These are phyloP conservation scores for Pheucticus melanocephalus DNA, from an alignment of 2,113 vertebrate genomes.

Conservation along the genomic window DNA sequence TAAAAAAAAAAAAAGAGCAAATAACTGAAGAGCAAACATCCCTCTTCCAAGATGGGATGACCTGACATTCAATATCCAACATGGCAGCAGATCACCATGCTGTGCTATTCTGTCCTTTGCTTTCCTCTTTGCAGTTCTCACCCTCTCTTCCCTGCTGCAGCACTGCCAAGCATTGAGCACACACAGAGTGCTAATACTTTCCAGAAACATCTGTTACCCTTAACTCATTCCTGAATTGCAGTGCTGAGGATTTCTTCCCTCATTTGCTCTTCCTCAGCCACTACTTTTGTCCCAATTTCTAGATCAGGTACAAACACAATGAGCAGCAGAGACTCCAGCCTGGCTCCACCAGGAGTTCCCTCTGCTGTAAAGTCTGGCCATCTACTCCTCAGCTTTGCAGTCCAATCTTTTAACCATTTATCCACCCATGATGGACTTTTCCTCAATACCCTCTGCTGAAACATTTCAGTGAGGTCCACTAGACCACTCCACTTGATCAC, in stretches of 20 bases:
- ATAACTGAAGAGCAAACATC: not conserved
- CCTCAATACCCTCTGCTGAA: not conserved
- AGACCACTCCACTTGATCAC: not conserved
- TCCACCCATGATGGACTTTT: not conserved
- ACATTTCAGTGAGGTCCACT: not conserved
- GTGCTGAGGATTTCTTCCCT: not conserved
- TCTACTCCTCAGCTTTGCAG: not conserved
- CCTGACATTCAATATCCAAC: not conserved
- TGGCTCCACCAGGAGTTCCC: not conserved
- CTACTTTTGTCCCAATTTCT: not conserved
- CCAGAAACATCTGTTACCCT: not conserved
- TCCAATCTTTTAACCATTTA: not conserved
- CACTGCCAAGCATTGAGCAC: accelerated
- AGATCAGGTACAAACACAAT: not conserved
- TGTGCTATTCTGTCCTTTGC: not conserved
- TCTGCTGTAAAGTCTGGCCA: not conserved
- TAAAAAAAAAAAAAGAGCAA: not conserved
- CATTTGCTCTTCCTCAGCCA: not conserved
- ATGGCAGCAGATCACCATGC: not conserved
- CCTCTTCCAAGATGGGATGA: not conserved
- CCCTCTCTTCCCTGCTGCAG: not conserved
- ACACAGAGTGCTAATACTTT: not conserved
- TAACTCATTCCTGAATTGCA: not conserved
- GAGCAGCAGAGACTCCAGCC: not conserved
- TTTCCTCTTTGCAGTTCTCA: not conserved